Evolutionary conservation across 2,888 invertebrate species (phyloP), one percentile per base, ranked within the genome.

Genomic region (Rhamnusium bicolor): DNA sequence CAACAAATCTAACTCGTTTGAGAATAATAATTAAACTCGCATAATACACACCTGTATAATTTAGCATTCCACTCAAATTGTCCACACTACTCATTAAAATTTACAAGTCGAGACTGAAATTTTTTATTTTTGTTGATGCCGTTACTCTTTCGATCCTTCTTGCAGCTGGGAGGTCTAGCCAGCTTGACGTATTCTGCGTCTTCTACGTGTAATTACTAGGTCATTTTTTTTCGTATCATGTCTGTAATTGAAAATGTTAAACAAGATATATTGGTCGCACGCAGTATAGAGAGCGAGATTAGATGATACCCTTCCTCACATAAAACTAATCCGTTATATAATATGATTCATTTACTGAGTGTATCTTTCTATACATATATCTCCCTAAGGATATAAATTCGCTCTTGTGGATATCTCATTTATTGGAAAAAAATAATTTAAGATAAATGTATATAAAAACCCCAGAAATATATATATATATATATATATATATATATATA

Each of bases 191-290:
- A 21, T 18, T 29, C 46, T 46, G 46, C 19, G 19, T 40, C 19
- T 61, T 40, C 21, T 61, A 40, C 21, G 12, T 24, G 46, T 61
- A 63, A 74, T 71, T 66, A 72, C 69, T 69, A 53, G 71, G 74
- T 72, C 71, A 74, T 53, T 72, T 74, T 72, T 73, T 69, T 65
- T 46, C 51, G 53, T 32, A 56, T 71, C 61, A 32, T 46, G 58
- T 49, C 47, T 21, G 68, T 65, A 65, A 71, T 71, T 63, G 71
- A 71, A 74, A 67, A 67, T 71, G 67, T 60, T 68, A 56, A 58
- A 29, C 68, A 68, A 68, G 67, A 61, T 19, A 19, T 7, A 58
- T 67, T 27, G 62, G 73, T 56, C 73, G 69, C 68, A 65, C 73
- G 71, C 63, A 68, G 47, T n/a, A n/a, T 61, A 58, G 29, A 69